A percentile compares a stretch with the other conserved stretches of the same genome.
These are phyloP conservation scores for Chelon auratus DNA, from an alignment of 2,797 vertebrate genomes.

Conservation along the genomic window DNA sequence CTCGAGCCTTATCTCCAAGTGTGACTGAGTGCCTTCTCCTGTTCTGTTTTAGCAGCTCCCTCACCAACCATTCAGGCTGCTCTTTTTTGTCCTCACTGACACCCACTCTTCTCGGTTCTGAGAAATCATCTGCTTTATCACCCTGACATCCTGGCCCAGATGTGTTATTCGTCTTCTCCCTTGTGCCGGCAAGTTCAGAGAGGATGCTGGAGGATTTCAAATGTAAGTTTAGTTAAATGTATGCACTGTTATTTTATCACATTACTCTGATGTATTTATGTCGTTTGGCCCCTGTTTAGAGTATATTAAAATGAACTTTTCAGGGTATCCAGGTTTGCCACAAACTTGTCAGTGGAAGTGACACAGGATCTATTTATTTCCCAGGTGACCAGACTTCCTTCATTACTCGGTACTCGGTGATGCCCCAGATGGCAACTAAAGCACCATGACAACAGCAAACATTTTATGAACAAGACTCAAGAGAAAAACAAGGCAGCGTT, in stretches of 20 bases:
- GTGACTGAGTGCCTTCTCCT: conserved; percentile 72
- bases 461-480: conserved; percentile 52
- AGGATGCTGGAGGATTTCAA: conserved; percentile 71
- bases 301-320: not conserved
- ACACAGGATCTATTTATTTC: conserved; percentile 17
- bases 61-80: conserved; percentile 74
- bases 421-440: conserved; percentile 34
- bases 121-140: conserved; percentile 37
- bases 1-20: conserved; percentile 54
- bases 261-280: not conserved
- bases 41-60: conserved; percentile 73
- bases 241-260: not conserved
- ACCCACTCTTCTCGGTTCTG: not conserved
- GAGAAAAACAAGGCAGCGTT: conserved; percentile 17
- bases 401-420: conserved; percentile 18
- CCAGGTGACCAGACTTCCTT: conserved; percentile 42
- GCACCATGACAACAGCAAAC: conserved; percentile 83
- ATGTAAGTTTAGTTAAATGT: conserved; percentile 6
- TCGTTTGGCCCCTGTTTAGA: not conserved
- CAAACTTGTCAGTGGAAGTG: not conserved
- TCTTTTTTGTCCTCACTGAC: conserved; percentile 28
- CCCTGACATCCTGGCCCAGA: conserved; percentile 3
- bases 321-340: not conserved
- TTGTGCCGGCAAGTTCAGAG: conserved; percentile 34
- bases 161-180: conserved; percentile 12